Conservation (phyloP, 2,888 invertebrate species). For the Pristionchus entomophagus region DNA sequence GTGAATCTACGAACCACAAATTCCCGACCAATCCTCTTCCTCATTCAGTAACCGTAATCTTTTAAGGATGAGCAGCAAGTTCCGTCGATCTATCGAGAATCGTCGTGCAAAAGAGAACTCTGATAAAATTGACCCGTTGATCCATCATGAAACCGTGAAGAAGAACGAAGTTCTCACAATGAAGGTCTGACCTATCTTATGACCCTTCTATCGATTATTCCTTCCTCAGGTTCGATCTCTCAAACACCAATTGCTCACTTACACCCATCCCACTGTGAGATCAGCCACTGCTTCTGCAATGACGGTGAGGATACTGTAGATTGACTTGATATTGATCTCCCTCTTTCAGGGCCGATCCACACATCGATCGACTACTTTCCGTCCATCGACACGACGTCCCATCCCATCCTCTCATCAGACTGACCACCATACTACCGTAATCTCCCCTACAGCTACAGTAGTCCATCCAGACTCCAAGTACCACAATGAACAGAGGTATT, state of each 20-base stretch:
- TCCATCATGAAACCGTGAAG: constrained; percentile 42
- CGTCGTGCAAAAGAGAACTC: not conserved
- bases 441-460: constrained; percentile 24
- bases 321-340: not conserved
- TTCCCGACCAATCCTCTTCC: no score
- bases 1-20: no score
- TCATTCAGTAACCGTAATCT: not conserved
- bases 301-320: constrained; percentile 53
- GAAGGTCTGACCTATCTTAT: constrained; percentile 37
- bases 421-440: constrained; percentile 28
- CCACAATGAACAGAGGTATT: constrained; percentile 26
- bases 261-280: constrained; percentile 68
- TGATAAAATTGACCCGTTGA: constrained; percentile 7
- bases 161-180: constrained; percentile 43
- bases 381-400: constrained; percentile 41
- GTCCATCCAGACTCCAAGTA: not conserved
- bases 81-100: constrained; percentile 46
- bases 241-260: constrained; percentile 70
- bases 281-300: constrained; percentile 60
- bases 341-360: constrained; percentile 34
- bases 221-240: constrained; percentile 63
- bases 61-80: constrained; percentile 40
- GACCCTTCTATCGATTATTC: not conserved
- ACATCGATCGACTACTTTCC: constrained; percentile 33
- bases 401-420: not conserved